Evolutionary conservation across 1,140 invertebrate genomes (phyloP).

Genomic region (Pectinophora gossypiella): DNA sequence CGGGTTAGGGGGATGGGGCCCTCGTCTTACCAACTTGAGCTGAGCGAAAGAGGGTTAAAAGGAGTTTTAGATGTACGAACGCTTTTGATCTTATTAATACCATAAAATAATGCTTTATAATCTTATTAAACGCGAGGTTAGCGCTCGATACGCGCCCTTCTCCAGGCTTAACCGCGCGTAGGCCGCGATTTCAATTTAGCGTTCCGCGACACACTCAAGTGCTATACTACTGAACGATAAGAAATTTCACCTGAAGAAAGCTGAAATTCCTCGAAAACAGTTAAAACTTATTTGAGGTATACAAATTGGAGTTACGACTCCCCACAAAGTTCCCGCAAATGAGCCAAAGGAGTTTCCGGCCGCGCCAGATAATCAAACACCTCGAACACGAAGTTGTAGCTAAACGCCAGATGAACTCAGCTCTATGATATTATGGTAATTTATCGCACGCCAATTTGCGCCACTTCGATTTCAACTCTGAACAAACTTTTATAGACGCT

Average conservation of each 20-base stretch:
- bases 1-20: slow-evolving; percentile 34
- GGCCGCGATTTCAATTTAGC: slow-evolving; percentile 73
- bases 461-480: slow-evolving; percentile 37
- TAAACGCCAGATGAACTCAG: slow-evolving; percentile 52
- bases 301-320: slow-evolving; percentile 33
- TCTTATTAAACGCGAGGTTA: slow-evolving; percentile 81
- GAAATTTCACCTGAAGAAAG: neutral
- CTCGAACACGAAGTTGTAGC: slow-evolving; percentile 31
- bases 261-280: neutral
- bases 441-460: slow-evolving; percentile 46
- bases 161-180: slow-evolving; percentile 66
- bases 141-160: slow-evolving; percentile 57
- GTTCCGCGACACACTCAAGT: neutral
- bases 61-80: slow-evolving; percentile 62
- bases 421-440: slow-evolving; percentile 48
- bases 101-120: slow-evolving; percentile 81
- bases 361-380: slow-evolving; percentile 45
- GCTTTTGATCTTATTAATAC: slow-evolving; percentile 79
- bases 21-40: slow-evolving; percentile 34
- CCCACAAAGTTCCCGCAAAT: slow-evolving; percentile 33
- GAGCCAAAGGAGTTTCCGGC: slow-evolving; percentile 36
- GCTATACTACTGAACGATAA: too few species aligned
- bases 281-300: slow-evolving; percentile 1
- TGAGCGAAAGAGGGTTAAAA: slow-evolving; percentile 62
- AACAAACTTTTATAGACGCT: slow-evolving; percentile 30